These are phyloP conservation scores for Mystacornis crossleyi DNA, from an alignment of 2,113 vertebrate species.

Conservation along the genomic window DNA sequence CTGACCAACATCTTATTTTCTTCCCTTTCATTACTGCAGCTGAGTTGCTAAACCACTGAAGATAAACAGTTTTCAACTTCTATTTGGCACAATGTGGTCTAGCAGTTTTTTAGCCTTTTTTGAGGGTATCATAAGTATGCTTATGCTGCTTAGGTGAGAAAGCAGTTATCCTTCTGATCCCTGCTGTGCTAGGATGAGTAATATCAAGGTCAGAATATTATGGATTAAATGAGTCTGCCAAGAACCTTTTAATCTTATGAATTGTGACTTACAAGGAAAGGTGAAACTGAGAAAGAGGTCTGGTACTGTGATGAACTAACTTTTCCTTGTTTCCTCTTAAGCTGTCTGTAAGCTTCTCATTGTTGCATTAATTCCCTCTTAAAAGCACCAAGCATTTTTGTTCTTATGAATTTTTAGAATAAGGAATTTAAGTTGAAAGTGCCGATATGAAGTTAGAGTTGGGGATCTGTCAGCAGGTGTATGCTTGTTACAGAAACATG, in stretches of 20 bases:
- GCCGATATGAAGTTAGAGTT: not conserved
- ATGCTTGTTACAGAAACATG: not conserved
- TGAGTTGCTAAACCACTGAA: not conserved
- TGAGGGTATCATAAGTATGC: not conserved
- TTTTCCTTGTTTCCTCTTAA: not conserved
- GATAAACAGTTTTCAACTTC: not conserved
- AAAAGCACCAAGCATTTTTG: not conserved
- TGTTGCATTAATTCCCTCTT: not conserved
- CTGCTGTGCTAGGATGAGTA: not conserved
- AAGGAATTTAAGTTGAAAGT: not conserved
- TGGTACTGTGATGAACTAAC: not conserved
- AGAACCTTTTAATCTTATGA: not conserved
- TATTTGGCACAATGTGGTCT: not conserved
- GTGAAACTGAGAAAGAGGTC: not conserved
- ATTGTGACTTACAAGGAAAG: not conserved
- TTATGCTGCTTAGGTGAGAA: not conserved
- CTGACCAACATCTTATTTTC: not conserved
- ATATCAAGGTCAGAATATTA: slow-evolving; percentile 3
- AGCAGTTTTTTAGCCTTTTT: not conserved
- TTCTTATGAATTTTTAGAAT: not conserved
- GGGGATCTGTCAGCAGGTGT: not conserved
- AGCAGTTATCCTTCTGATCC: not conserved
- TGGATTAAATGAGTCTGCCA: not conserved
- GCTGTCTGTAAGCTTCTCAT: not conserved
- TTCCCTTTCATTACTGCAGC: not conserved